Evolutionary conservation across 2,113 vertebrate species (phyloP).

Genomic region (Pteropus alecto): DNA sequence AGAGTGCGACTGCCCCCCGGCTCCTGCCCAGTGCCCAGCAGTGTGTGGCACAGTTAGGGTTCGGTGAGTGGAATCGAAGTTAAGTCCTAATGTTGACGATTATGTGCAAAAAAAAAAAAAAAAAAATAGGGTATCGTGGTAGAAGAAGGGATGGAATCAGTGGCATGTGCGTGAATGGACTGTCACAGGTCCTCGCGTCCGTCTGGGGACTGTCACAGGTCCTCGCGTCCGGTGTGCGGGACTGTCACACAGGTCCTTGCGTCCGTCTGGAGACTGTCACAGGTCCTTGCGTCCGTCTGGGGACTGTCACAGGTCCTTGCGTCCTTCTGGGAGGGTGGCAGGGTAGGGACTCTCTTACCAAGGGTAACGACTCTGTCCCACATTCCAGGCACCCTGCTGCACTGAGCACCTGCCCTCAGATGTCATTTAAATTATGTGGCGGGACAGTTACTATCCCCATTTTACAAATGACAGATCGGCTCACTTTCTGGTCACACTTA

Average conservation of each 20-base stretch:
- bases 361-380: background rate
- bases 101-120: background rate
- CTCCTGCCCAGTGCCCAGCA: too few species aligned
- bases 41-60: too few species aligned
- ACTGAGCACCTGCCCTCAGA: background rate
- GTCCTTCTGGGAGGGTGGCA: background rate
- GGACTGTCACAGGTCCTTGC: background rate
- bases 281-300: too few species aligned
- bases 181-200: background rate
- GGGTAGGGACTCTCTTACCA: background rate
- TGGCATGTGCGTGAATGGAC: background rate
- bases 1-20: too few species aligned
- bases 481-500: background rate
- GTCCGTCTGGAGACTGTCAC: background rate
- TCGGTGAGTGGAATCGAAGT: background rate
- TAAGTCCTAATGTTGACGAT: background rate
- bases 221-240: background rate
- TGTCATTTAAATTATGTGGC: rapidly evolving
- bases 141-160: background rate
- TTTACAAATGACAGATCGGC: rapidly evolving
- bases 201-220: background rate
- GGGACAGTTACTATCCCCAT: too few species aligned
- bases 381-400: rapidly evolving
- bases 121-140: background rate
- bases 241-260: background rate